Percentiles rank a stretch among this genome's conserved stretches.
phyloP scores from a whole-genome alignment of 2,113 vertebrate genomes.

The Archocentrus centrarchus region DNA sequence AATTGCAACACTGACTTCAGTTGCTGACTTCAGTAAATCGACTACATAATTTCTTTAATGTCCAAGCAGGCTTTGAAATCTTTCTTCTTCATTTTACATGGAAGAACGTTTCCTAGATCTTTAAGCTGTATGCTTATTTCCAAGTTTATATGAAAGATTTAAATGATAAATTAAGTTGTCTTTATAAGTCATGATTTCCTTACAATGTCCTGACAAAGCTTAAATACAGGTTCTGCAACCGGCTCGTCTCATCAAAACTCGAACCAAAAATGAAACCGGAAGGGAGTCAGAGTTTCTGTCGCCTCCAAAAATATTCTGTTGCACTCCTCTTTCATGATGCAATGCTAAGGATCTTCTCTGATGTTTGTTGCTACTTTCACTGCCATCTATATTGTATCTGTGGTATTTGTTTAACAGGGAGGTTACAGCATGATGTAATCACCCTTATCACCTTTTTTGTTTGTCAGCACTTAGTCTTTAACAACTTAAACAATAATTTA shows the following conservation, averaged over 20 bases:
- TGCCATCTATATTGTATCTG: neutral
- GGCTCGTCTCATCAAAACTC: neutral
- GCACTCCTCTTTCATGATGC: neutral
- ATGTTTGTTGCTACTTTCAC: conserved; percentile 6
- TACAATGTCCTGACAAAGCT: neutral
- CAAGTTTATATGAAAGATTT: neutral
- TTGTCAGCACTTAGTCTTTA: neutral
- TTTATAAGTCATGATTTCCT: neutral
- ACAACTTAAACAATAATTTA: neutral
- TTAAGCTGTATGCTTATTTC: neutral
- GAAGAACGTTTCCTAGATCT: neutral
- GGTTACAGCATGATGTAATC: neutral
- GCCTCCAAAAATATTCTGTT: neutral
- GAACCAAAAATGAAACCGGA: neutral
- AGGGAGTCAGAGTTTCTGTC: neutral
- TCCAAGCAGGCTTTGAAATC: too few species aligned
- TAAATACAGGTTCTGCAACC: conserved; percentile 10
- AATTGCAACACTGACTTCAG: neutral
- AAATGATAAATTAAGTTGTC: neutral
- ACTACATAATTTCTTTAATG: too few species aligned
- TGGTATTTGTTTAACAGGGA: neutral
- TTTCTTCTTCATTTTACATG: neutral
- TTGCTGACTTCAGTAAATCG: neutral
- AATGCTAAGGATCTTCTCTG: neutral
- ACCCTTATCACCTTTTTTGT: neutral